Conservation (phyloP, 2,797 vertebrate species). For the Epinephelus awoara region DNA sequence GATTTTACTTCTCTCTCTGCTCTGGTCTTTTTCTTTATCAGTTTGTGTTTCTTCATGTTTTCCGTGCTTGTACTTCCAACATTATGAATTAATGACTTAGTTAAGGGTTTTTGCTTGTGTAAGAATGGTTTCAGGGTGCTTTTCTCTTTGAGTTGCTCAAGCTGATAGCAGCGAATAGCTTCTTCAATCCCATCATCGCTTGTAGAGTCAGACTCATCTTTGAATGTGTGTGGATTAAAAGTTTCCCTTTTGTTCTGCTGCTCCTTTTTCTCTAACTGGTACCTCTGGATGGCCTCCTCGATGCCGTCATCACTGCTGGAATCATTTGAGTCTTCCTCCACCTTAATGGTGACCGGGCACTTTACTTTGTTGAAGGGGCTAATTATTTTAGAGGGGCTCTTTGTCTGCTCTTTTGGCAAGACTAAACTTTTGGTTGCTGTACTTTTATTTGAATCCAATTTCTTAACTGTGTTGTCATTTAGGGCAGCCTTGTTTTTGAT, state of each 20-base stretch:
- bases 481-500: slow-evolving; percentile 78
- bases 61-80: slow-evolving; percentile 72
- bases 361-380: slow-evolving; percentile 57
- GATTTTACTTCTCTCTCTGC: slow-evolving; percentile 68
- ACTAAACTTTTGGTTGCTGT: slow-evolving; percentile 49
- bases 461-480: slow-evolving; percentile 65
- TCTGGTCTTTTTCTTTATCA: slow-evolving; percentile 82
- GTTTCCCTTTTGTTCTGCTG: slow-evolving; percentile 63
- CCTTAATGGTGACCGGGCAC: slow-evolving; percentile 54
- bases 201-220: slow-evolving; percentile 89
- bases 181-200: slow-evolving; percentile 98
- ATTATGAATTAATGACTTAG: slow-evolving; percentile 48
- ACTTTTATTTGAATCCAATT: slow-evolving; percentile 60
- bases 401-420: slow-evolving; percentile 52
- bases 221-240: slow-evolving; percentile 40
- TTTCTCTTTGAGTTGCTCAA: slow-evolving; percentile 88
- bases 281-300: slow-evolving; percentile 95
- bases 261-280: slow-evolving; percentile 91
- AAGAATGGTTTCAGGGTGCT: slow-evolving; percentile 61
- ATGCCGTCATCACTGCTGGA: slow-evolving; percentile 98
- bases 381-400: slow-evolving; percentile 52
- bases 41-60: slow-evolving; percentile 75
- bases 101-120: slow-evolving; percentile 55
- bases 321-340: slow-evolving; percentile 79
- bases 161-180: slow-evolving; percentile 94